Evolutionary conservation across 2,797 vertebrate species (phyloP), one percentile per base, ranked within the genome.

Genomic region (Cirrhinus mrigala): DNA sequence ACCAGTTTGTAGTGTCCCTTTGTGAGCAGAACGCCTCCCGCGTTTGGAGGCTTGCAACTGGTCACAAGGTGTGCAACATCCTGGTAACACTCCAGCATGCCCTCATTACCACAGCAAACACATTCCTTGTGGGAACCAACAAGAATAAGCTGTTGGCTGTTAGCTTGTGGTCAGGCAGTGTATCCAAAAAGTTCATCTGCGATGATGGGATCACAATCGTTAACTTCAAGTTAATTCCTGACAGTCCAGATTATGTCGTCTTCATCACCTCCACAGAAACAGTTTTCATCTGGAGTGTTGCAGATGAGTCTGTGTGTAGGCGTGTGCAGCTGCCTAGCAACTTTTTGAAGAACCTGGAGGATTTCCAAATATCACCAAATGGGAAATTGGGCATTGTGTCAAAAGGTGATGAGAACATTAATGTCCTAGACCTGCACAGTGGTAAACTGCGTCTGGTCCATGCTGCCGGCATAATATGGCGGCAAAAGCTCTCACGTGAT

Each of bases 1-100:
- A 99, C 90, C 98, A 99, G 88, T 99, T 99, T 93, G 98, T 99
- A 82, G 98, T 99, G 86, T 99, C 98, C 3, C 98, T 99, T 14
- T 99, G 98, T 0, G 98, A 99, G 92, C 97, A 99, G 91, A 99
- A 99, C 1, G 97, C 97, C 80, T 99, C 98, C 50, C 95, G 98
- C 88, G 98, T 99, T 46, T 99, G 98, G 98, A 96, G 98, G 86
- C 94, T 99, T 9, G 97, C 97, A 4, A 99, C 98, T 0, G 98
- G 98, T 66, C 98, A 99, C 91, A 97, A 99, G 86, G 97, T 99
- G 80, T 99, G 98, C 94, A 99, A 99, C 95, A 99, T 99, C 89
- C 93, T 99, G 90, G 97, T 99, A 91, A 96, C 96, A n/a, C 95
- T 99, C 91, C 97, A 99, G 92, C 98, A 97, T 33, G 98, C 98